Evolutionary conservation across 2,888 invertebrate species (phyloP).

Genomic region (Melieria crassipennis): DNA sequence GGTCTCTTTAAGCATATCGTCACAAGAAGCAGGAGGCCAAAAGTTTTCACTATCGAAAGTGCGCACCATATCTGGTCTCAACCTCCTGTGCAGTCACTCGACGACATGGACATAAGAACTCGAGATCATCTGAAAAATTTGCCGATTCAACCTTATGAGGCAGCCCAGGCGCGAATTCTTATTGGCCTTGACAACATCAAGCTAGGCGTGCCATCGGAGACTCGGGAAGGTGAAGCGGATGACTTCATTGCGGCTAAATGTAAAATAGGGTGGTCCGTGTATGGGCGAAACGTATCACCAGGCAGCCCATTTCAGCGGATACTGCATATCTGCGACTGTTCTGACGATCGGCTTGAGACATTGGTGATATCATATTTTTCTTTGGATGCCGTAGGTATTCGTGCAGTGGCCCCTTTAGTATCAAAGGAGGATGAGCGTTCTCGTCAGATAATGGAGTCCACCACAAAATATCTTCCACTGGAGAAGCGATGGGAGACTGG

Average conservation of each 20-base stretch:
- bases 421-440: conserved; percentile 38
- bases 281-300: conserved; percentile 25
- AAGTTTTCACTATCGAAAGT: conserved; percentile 34
- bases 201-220: conserved; percentile 2
- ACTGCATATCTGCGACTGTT: conserved; percentile 36
- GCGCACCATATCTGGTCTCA: conserved; percentile 34
- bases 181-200: conserved; percentile 16
- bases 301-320: conserved; percentile 16
- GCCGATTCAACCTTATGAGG: conserved; percentile 1
- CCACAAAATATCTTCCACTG: conserved; percentile 25
- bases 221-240: conserved; percentile 18
- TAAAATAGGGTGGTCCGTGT: conserved; percentile 39
- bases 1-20: conserved; percentile 31
- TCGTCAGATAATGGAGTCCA: conserved; percentile 29
- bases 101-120: conserved; percentile 7
- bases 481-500: conserved; percentile 35
- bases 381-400: conserved; percentile 35
- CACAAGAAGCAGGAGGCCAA: neutral
- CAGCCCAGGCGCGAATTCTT: neutral
- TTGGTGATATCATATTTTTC: conserved; percentile 35
- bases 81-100: conserved; percentile 32
- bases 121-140: conserved; percentile 20
- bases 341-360: conserved; percentile 31
- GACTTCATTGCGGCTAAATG: conserved; percentile 34
- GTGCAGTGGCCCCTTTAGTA: conserved; percentile 10